Evolutionary conservation across 2,113 vertebrate genomes (phyloP).

Genomic region (Myotis lucifugus): DNA sequence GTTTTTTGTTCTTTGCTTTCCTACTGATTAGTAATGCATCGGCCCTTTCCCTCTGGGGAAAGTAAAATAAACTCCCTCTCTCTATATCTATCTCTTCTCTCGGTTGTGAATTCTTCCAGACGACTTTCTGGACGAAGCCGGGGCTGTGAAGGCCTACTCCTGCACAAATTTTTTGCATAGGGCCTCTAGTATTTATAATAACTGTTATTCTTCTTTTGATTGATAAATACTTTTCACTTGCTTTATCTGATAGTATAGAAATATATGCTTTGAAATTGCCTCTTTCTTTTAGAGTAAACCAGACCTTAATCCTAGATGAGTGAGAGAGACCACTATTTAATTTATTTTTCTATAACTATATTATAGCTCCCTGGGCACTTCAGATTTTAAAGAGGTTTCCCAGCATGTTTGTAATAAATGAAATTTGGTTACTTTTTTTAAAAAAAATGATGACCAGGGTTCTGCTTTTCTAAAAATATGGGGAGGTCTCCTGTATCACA

Average conservation of each 20-base stretch:
- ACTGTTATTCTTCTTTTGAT: conserved; percentile 9
- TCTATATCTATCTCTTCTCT: too few species aligned
- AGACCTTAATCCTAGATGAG: conserved; percentile 23
- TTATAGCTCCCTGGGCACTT: not conserved
- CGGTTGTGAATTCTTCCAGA: too few species aligned
- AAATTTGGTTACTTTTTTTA: not conserved
- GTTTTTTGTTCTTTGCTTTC: too few species aligned
- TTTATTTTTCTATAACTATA: conserved; percentile 37
- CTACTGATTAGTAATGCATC: too few species aligned
- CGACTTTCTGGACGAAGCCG: too few species aligned
- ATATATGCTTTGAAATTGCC: conserved; percentile 30
- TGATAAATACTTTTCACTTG: not conserved
- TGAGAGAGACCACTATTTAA: not conserved
- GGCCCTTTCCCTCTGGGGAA: too few species aligned
- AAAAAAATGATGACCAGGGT: not conserved
- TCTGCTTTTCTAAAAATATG: conserved; percentile 2
- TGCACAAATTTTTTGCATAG: too few species aligned
- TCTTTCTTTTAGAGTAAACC: conserved; percentile 26
- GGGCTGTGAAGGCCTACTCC: too few species aligned
- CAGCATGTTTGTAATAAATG: conserved; percentile 38
- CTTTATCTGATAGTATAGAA: conserved; percentile 51
- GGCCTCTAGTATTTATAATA: not conserved
- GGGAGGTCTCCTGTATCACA: not conserved
- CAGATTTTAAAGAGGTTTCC: conserved; percentile 12
- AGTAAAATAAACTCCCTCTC: too few species aligned